Evolutionary conservation across 2,797 vertebrate genomes (phyloP).

Genomic region (Pyrocephalus nanus): DNA sequence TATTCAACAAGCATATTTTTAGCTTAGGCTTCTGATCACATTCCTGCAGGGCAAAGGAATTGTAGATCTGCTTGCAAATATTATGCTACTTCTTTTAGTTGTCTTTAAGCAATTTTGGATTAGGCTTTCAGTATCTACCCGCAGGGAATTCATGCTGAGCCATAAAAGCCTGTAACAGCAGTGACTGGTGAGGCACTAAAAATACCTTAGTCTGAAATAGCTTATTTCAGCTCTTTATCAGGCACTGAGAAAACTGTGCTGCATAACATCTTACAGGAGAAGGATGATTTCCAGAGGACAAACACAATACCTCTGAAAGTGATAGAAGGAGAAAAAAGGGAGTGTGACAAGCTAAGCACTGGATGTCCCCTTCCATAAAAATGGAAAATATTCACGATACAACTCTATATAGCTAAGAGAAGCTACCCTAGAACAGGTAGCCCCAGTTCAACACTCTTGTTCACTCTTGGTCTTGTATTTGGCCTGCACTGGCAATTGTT

Average conservation of each 20-base stretch:
- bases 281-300: slow-evolving; percentile 25
- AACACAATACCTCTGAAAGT: slow-evolving; percentile 11
- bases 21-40: neutral
- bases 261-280: neutral
- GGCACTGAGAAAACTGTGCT: neutral
- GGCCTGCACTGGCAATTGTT: neutral
- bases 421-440: neutral
- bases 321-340: neutral
- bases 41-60: slow-evolving; percentile 40
- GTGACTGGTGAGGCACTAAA: slow-evolving; percentile 40
- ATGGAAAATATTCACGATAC: neutral
- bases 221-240: slow-evolving; percentile 46
- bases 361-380: slow-evolving; percentile 16
- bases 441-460: neutral
- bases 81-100: slow-evolving; percentile 27
- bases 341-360: neutral
- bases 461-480: neutral
- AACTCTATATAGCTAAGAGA: neutral
- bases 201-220: slow-evolving; percentile 53
- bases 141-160: slow-evolving; percentile 48
- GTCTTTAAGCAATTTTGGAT: slow-evolving; percentile 41
- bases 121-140: slow-evolving; percentile 47
- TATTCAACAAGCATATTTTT: slow-evolving; percentile 30
- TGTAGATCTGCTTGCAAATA: slow-evolving; percentile 20
- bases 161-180: slow-evolving; percentile 51